phyloP scores from a whole-genome alignment of 2,888 invertebrate genomes.

The Torymus tubicola region DNA sequence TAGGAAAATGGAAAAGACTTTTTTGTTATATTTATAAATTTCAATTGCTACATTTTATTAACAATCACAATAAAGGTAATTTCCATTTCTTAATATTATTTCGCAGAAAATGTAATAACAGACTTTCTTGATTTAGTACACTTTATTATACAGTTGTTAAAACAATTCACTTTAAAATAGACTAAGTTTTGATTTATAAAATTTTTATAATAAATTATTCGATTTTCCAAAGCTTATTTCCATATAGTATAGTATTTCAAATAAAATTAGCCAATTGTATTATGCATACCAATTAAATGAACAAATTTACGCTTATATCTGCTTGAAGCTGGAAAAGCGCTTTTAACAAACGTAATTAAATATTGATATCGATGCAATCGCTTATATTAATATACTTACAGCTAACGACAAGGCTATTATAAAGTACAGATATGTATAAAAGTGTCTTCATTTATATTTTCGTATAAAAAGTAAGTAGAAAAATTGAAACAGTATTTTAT shows the following conservation, averaged over 20 bases:
- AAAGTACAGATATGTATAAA: slow-evolving; percentile 35
- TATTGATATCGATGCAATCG: slow-evolving; percentile 48
- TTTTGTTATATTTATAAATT: neutral
- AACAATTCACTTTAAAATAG: neutral
- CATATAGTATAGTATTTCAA: too few species aligned
- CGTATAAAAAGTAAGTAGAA: neutral
- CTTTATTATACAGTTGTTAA: neutral
- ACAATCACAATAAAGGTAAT: neutral
- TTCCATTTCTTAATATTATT: neutral
- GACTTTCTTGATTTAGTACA: slow-evolving; percentile 15
- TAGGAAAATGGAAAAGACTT: neutral
- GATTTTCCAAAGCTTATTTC: too few species aligned
- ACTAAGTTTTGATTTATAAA: too few species aligned
- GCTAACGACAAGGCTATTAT: slow-evolving; percentile 46
- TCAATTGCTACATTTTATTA: slow-evolving; percentile 16
- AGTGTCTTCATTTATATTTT: slow-evolving; percentile 25
- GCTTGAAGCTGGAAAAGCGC: slow-evolving; percentile 2
- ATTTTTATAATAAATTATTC: too few species aligned
- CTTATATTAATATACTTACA: slow-evolving; percentile 41
- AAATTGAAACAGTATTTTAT: neutral
- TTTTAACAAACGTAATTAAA: slow-evolving; percentile 40
- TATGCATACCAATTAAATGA: slow-evolving; percentile 14
- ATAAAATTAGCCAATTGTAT: too few species aligned
- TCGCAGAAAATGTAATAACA: slow-evolving; percentile 6
- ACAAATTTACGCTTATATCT: neutral